Base-by-base conservation (phyloP, 2,797 vertebrate species). In the Lophotriccus pileatus region DNA sequence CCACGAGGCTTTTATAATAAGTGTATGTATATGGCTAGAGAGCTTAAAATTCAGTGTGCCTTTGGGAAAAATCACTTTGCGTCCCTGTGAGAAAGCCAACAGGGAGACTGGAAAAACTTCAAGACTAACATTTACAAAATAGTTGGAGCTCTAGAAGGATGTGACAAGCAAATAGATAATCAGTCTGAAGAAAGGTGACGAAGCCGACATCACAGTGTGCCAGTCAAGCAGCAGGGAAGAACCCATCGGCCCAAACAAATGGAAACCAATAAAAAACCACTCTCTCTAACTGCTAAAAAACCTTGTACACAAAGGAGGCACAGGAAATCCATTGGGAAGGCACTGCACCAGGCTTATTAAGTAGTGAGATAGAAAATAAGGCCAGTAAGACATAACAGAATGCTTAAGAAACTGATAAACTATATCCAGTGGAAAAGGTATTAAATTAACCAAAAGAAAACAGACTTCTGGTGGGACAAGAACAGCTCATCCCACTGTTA, bases 371-470 rank as follows among this genome's bases (percentile, higher is more conserved):
- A 96, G 63, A 89, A 46, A 95, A 91, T 89, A 87, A 95, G 62
- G 62, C 62, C 2, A 84, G 92, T 95, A 95, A 96, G 97, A 91
- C 10, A 56, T 64, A 92, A 36, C 17, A 69, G 59, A 93, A 94
- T 63, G 62, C 90, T 84, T 83, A 90, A 89, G 75, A 90, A 95
- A 70, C 43, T 44, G 77, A 95, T 95, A 95, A 96, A 72, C 59
- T 86, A 62, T 87, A 82, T 88, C 87, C 76, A 87, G 70, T 60
- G 43, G 23, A 82, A 79, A 89, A 90, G n/a, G 32, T 73, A 93
- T 91, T 96, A 96, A 95, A 95, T 95, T 90, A 90, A 92, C 41
- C 47, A 76, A 87, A 77, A 84, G 60, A 90, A 96, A 67, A 25
- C 22, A 91, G 89, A 64, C 24, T 93, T 73, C 56, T 85, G 7